Percentiles rank a stretch among this genome's conserved stretches.
These are phyloP conservation scores for Hylaeus anthracinus DNA, from an alignment of 1,140 invertebrate species.

Conservation along the genomic window DNA sequence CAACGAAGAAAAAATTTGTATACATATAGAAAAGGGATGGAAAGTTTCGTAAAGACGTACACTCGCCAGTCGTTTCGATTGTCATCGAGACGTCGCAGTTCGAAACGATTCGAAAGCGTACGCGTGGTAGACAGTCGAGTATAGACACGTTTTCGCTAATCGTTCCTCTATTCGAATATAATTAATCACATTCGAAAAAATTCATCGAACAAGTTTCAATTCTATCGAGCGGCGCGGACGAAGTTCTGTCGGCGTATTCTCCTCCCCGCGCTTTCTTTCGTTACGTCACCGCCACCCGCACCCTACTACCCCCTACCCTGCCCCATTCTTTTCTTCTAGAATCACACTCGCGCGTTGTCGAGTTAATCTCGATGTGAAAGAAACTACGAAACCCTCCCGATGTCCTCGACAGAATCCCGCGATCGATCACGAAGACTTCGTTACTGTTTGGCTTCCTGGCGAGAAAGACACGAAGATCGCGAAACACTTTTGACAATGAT, in stretches of 20 bases:
- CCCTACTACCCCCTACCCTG: not conserved
- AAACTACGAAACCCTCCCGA: constrained; percentile 63
- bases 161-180: constrained; percentile 60
- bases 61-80: constrained; percentile 26
- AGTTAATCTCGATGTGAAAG: constrained; percentile 48
- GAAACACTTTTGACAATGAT: constrained; percentile 26
- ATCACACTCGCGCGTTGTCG: constrained; percentile 31
- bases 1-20: no score
- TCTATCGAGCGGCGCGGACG: constrained; percentile 73
- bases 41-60: no score
- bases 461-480: constrained; percentile 45
- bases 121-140: constrained; percentile 64
- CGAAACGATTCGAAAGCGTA: constrained; percentile 48
- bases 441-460: constrained; percentile 30
- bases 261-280: constrained; percentile 32
- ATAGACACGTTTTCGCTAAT: constrained; percentile 65
- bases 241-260: constrained; percentile 63
- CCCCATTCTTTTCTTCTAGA: not conserved
- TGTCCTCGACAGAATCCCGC: constrained; percentile 54
- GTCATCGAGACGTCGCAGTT: constrained; percentile 40
- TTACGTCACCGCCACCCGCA: constrained; percentile 4
- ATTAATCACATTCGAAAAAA: constrained; percentile 61
- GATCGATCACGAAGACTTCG: constrained; percentile 49
- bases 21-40: no score
- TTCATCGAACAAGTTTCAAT: constrained; percentile 81